phyloP scores from a whole-genome alignment of 2,113 vertebrate genomes.

The Neogobius melanostomus region DNA sequence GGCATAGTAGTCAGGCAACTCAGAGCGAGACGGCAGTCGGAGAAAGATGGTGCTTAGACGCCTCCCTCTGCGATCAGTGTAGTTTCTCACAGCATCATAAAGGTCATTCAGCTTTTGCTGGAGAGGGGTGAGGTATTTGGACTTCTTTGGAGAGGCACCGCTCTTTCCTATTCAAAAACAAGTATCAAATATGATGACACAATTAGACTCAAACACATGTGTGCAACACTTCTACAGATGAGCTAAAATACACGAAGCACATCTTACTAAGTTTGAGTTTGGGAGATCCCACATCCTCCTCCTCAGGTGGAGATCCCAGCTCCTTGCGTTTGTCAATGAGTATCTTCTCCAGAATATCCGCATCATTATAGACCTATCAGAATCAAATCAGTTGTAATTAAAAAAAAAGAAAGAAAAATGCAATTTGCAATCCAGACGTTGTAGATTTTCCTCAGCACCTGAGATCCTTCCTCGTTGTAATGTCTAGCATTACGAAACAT shows the following conservation, averaged over 20 bases:
- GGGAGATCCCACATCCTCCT: conserved; percentile 92
- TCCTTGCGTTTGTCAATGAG: conserved; percentile 95
- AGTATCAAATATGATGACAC: not conserved
- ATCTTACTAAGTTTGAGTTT: conserved; percentile 94
- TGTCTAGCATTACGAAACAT: conserved; percentile 98
- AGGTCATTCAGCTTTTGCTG: conserved; percentile 95
- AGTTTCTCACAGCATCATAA: conserved; percentile 95
- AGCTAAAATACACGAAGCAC: not conserved
- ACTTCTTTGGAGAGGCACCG: conserved; percentile 94
- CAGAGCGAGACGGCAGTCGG: conserved; percentile 90
- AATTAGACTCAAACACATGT: not conserved
- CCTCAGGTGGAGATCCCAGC: conserved; percentile 87
- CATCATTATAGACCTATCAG: conserved; percentile 93
- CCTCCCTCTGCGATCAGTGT: conserved; percentile 92
- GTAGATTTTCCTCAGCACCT: conserved; percentile 73
- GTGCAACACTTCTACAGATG: not conserved
- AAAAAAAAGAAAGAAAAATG: not conserved
- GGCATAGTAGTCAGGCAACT: conserved; percentile 97
- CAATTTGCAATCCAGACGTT: not conserved
- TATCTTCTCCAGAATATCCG: conserved; percentile 93
- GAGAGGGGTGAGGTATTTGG: conserved; percentile 93
- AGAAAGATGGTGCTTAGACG: conserved; percentile 95
- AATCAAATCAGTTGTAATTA: not conserved
- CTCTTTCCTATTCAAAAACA: conserved; percentile 77
- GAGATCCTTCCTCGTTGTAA: conserved; percentile 98